These are phyloP conservation scores for Hirundo rustica DNA, from an alignment of 2,797 vertebrate genomes.

Conservation along the genomic window DNA sequence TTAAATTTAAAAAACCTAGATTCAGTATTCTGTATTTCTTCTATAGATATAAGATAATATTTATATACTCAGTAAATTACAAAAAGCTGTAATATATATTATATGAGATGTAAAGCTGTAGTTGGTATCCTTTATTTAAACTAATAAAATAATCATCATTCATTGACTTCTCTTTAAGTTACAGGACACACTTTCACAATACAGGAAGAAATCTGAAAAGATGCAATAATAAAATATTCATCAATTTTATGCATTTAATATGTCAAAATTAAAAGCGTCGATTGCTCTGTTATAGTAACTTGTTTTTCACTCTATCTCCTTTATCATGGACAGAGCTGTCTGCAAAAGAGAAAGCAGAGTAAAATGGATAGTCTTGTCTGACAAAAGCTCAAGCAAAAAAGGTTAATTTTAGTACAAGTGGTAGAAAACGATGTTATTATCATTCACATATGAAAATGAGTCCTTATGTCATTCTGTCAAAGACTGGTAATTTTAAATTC, in stretches of 20 bases:
- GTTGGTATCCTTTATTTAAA: background rate
- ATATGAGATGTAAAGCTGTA: background rate
- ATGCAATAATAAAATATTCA: background rate
- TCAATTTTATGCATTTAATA: background rate
- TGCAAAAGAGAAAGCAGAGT: background rate
- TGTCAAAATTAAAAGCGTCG: background rate
- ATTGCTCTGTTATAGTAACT: background rate
- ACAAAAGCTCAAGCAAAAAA: background rate
- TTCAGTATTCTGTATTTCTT: background rate
- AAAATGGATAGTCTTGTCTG: background rate
- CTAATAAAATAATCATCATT: background rate
- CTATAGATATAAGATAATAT: background rate
- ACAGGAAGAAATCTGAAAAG: background rate
- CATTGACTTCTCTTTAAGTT: background rate
- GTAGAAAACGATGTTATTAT: background rate
- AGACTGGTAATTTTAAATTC: constrained; percentile 9
- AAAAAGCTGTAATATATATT: background rate
- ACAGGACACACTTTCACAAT: background rate
- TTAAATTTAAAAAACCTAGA: background rate
- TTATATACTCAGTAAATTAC: background rate
- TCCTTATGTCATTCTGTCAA: background rate
- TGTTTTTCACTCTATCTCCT: background rate
- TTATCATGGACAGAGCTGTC: background rate
- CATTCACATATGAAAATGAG: constrained; percentile 14
- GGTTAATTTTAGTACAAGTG: constrained; percentile 19